These are phyloP conservation scores for Drosophila phalerata DNA, from an alignment of 2,888 invertebrate genomes.

Conservation along the genomic window DNA sequence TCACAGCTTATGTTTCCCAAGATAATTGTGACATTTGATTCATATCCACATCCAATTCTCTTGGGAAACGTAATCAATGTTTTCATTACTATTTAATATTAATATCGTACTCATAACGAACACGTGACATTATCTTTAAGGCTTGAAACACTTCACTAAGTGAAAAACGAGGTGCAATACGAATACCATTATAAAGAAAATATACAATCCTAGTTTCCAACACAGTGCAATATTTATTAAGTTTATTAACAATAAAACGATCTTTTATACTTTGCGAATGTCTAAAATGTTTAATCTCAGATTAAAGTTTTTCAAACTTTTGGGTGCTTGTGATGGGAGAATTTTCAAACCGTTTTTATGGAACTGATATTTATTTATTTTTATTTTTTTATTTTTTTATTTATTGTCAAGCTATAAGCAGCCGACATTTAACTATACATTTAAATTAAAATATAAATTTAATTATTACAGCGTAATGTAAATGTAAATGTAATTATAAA, in stretches of 20 bases:
- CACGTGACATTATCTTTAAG: slow-evolving; percentile 61
- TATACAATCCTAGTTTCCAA: slow-evolving; percentile 43
- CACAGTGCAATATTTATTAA: slow-evolving; percentile 72
- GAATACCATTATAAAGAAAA: slow-evolving; percentile 45
- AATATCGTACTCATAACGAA: slow-evolving; percentile 16
- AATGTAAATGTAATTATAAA: too few relatives aligned
- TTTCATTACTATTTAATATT: slow-evolving; percentile 15
- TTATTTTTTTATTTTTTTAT: too few relatives aligned
- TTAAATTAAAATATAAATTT: too few relatives aligned
- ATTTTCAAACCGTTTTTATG: too few relatives aligned
- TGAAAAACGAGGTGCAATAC: slow-evolving; percentile 67
- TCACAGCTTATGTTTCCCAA: slow-evolving; percentile 82
- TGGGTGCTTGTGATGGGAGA: too few relatives aligned
- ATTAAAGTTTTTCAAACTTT: background rate
- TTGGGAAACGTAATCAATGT: slow-evolving; percentile 81
- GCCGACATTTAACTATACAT: too few relatives aligned
- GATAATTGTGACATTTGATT: slow-evolving; percentile 46
- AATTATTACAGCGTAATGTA: too few relatives aligned
- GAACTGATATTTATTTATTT: too few relatives aligned
- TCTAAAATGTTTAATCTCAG: background rate
- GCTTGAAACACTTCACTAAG: slow-evolving; percentile 29
- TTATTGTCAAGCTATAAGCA: too few relatives aligned
- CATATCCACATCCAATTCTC: slow-evolving; percentile 50
- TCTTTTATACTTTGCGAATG: slow-evolving; percentile 30
- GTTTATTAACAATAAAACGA: slow-evolving; percentile 58